Evolutionary conservation across 2,797 vertebrate species (phyloP).

Genomic region (Gymnothorax javanicus): DNA sequence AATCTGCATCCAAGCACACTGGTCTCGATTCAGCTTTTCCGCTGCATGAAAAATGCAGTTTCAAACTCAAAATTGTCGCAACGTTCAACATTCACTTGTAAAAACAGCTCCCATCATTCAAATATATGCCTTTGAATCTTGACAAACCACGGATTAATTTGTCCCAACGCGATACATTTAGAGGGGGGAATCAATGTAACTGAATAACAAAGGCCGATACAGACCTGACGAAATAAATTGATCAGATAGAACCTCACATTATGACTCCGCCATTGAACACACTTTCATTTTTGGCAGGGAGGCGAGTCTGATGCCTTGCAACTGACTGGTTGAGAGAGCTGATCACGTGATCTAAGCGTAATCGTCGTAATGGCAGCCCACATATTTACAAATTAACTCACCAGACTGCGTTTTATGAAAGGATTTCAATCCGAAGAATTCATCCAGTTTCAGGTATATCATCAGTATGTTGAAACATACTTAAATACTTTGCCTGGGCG

Average conservation of each 20-base stretch:
- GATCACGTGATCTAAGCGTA: constrained; percentile 69
- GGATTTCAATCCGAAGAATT: constrained; percentile 34
- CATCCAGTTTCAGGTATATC: constrained; percentile 21
- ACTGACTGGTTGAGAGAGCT: constrained; percentile 57
- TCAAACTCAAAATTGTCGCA: too few relatives aligned
- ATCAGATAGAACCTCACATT: neutral
- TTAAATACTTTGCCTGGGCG: neutral
- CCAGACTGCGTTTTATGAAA: constrained; percentile 51
- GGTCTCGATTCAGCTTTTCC: too few relatives aligned
- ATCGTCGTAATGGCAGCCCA: constrained; percentile 73
- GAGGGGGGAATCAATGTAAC: too few relatives aligned
- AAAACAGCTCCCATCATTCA: too few relatives aligned
- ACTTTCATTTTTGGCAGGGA: constrained; percentile 32
- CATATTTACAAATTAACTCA: constrained; percentile 67
- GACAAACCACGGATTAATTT: too few relatives aligned
- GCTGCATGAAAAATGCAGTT: too few relatives aligned
- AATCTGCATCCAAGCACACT: too few relatives aligned
- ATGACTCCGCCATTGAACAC: neutral
- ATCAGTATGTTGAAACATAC: neutral
- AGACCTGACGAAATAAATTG: too few relatives aligned
- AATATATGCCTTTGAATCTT: too few relatives aligned
- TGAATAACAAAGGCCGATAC: too few relatives aligned
- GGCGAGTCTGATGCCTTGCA: constrained; percentile 53
- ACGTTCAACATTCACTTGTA: too few relatives aligned
- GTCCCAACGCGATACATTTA: too few relatives aligned